Evolutionary conservation across 2,113 vertebrate genomes (phyloP).

Genomic region (Lates calcarifer): DNA sequence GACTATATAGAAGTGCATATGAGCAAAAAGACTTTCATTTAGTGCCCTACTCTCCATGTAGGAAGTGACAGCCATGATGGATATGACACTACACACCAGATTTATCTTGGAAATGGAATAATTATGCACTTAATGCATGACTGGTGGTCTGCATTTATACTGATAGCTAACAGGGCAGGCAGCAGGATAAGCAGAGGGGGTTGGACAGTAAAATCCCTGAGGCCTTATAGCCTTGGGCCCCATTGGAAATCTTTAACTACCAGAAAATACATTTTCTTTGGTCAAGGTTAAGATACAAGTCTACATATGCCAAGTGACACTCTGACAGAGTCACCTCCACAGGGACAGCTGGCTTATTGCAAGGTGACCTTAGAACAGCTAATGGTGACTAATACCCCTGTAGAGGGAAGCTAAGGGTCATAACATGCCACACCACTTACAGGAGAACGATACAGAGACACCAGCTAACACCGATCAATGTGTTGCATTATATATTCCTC

Average conservation of each 20-base stretch:
- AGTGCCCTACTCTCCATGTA: constrained; percentile 88
- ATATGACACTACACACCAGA: constrained; percentile 90
- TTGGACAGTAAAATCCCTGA: constrained; percentile 63
- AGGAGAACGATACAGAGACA: constrained; percentile 61
- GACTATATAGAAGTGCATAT: constrained; percentile 91
- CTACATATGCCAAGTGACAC: constrained; percentile 75
- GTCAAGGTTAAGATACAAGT: constrained; percentile 83
- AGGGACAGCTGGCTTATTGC: constrained; percentile 63
- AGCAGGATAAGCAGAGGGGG: constrained; percentile 69
- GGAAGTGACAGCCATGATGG: constrained; percentile 91
- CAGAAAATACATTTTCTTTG: constrained; percentile 79
- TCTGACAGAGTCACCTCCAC: constrained; percentile 71
- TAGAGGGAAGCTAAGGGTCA: constrained; percentile 69
- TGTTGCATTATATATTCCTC: constrained; percentile 66
- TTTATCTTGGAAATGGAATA: constrained; percentile 95
- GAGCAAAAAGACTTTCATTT: constrained; percentile 92
- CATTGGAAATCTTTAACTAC: constrained; percentile 82
- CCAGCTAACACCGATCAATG: constrained; percentile 70
- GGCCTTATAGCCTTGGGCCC: constrained; percentile 56
- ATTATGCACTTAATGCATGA: constrained; percentile 90
- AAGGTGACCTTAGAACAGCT: constrained; percentile 84
- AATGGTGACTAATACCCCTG: constrained; percentile 79
- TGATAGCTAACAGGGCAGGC: constrained; percentile 81
- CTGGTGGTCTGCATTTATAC: constrained; percentile 90
- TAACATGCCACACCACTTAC: constrained; percentile 70